phyloP scores from a whole-genome alignment of 2,888 invertebrate genomes.

The Nomada fabriciana region DNA sequence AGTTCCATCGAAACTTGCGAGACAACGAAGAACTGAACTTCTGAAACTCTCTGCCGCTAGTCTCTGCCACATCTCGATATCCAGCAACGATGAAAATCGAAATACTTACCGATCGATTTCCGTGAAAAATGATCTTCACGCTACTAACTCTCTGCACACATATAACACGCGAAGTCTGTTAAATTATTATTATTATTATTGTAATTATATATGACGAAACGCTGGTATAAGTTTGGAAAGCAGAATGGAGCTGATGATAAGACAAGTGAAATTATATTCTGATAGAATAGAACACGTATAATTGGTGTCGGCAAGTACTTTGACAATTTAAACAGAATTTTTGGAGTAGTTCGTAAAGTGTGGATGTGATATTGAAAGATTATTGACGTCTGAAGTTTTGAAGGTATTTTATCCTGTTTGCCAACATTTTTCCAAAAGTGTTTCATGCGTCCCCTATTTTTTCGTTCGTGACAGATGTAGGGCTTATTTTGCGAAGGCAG shows the following conservation, averaged over 20 bases:
- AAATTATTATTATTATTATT: too few species aligned
- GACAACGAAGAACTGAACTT: slow-evolving; percentile 60
- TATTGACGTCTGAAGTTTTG: background rate
- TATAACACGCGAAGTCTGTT: too few species aligned
- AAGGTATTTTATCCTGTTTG: background rate
- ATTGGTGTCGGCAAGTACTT: background rate
- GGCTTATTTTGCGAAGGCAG: background rate
- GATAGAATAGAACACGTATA: too few species aligned
- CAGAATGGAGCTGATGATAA: too few species aligned
- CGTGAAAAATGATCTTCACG: slow-evolving; percentile 19
- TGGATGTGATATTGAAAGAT: slow-evolving; percentile 8
- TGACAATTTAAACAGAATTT: background rate
- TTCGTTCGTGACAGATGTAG: background rate
- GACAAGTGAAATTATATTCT: too few species aligned
- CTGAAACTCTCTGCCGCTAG: slow-evolving; percentile 60
- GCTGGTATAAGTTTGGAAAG: too few species aligned
- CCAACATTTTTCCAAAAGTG: background rate
- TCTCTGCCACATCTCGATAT: slow-evolving; percentile 42
- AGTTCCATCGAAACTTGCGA: slow-evolving; percentile 65
- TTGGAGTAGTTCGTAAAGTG: background rate
- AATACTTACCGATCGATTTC: slow-evolving; percentile 19
- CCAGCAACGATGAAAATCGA: slow-evolving; percentile 35
- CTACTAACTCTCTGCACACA: too few species aligned
- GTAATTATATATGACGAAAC: too few species aligned
- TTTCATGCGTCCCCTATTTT: background rate